Conservation (phyloP, 2,888 invertebrate species). For the Hololepta plana region DNA sequence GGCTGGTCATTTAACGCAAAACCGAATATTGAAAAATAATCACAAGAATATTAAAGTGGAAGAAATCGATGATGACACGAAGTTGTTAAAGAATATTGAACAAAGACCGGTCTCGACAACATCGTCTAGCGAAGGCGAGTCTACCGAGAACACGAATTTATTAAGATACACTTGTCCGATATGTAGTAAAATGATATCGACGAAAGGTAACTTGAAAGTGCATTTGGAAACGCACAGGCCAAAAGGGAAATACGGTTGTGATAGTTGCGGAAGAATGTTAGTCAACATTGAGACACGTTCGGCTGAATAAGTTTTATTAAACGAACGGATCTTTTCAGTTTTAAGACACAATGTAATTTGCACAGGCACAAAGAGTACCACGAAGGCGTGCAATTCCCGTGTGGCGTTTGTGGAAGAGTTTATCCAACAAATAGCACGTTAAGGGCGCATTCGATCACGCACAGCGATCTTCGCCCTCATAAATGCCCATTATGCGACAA, state of each 20-base stretch:
- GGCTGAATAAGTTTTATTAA: not conserved
- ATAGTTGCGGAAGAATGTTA: slow-evolving; percentile 49
- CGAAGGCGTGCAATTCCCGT: slow-evolving; percentile 36
- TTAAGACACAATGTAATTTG: slow-evolving; percentile 45
- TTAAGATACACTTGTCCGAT: slow-evolving; percentile 32
- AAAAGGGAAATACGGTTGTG: slow-evolving; percentile 41
- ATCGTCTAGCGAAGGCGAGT: slow-evolving; percentile 14
- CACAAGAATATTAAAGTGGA: slow-evolving; percentile 4
- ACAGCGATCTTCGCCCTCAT: slow-evolving; percentile 48
- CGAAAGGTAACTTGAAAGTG: slow-evolving; percentile 41
- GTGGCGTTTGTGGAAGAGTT: slow-evolving; percentile 48
- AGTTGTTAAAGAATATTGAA: slow-evolving; percentile 3
- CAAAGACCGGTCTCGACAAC: slow-evolving; percentile 7
- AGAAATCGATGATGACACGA: slow-evolving; percentile 1
- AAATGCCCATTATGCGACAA: slow-evolving; percentile 50
- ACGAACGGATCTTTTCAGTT: slow-evolving; percentile 38
- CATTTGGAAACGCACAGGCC: slow-evolving; percentile 45
- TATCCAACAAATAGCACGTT: slow-evolving; percentile 50
- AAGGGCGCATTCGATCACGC: slow-evolving; percentile 50
- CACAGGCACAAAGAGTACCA: slow-evolving; percentile 44
- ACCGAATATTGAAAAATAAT: too few relatives aligned
- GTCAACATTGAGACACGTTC: slow-evolving; percentile 16
- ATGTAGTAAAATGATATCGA: slow-evolving; percentile 41
- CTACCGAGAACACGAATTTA: slow-evolving; percentile 16
- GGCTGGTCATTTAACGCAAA: too few relatives aligned